Conservation (phyloP, 2,888 invertebrate species). For the Dyspetes luteomarginatus region DNA sequence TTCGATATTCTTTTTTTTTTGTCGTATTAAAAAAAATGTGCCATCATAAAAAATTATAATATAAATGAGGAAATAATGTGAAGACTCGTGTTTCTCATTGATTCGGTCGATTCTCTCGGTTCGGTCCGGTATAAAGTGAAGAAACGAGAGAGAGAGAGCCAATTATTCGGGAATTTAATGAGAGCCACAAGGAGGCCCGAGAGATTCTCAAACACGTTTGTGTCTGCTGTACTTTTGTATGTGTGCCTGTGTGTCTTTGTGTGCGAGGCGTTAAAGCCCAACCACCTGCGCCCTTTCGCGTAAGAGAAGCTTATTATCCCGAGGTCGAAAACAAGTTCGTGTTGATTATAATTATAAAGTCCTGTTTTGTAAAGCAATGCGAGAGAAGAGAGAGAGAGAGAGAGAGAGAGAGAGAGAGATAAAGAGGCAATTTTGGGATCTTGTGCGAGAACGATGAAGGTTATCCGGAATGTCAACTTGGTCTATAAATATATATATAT, state of each 20-base stretch:
- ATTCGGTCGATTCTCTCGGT: slow-evolving; percentile 16
- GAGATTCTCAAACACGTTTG: background rate
- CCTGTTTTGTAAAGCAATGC: slow-evolving; percentile 31
- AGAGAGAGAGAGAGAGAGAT: slow-evolving; percentile 1
- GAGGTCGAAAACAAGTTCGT: slow-evolving; percentile 32
- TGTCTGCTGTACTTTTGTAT: no score
- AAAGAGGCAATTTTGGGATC: no score
- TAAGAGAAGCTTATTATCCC: slow-evolving; percentile 4
- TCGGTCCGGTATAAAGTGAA: slow-evolving; percentile 8
- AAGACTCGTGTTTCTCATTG: slow-evolving; percentile 30
- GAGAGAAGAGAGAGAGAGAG: background rate
- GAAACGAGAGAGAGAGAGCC: slow-evolving; percentile 34
- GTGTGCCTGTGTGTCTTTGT: no score
- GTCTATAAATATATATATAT: no score
- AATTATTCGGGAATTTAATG: slow-evolving; percentile 51
- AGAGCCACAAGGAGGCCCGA: slow-evolving; percentile 20
- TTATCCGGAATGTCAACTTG: no score
- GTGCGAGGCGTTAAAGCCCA: slow-evolving; percentile 32
- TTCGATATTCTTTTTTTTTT: background rate
- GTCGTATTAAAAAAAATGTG: background rate
- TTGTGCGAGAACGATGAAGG: no score
- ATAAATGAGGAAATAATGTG: slow-evolving; percentile 34
- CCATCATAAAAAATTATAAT: slow-evolving; percentile 5
- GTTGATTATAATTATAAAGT: slow-evolving; percentile 55
- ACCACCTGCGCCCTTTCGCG: slow-evolving; percentile 48